Evolutionary conservation across 1,140 invertebrate genomes (phyloP), one percentile per base, ranked within the genome.

Genomic region (Drosophila lowei): DNA sequence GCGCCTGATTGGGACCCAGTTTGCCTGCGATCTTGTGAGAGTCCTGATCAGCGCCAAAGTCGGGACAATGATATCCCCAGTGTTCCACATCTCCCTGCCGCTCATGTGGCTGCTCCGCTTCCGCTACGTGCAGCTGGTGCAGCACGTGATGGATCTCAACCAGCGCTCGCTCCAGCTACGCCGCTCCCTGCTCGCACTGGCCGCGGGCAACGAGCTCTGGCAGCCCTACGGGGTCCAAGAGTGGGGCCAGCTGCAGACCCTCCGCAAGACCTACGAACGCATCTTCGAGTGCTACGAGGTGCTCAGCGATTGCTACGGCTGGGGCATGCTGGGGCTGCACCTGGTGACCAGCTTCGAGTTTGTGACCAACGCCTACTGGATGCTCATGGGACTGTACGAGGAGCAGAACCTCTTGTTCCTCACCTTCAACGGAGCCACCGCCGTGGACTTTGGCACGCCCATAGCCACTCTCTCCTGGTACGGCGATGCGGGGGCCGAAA

Each of bases 361-460:
- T 7, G 80, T 90, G 0, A 77, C 72, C 2, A 90, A 89, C 48
- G 68, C 78, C 1, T 90, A 83, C 50, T 90, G 89, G 84, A 83
- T 73, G 9, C 53, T 90, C 15, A 70, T 48, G 13, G 58, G 67
- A 1, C 16, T 63, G n/a, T 68, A 71, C 42, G 18, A 53, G 21
- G n/a, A 23, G 0, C 54, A 54, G 34, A 30, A 23, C 11, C 1
- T 49, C 5, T 52, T 41, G 11, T 56, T 41, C 6, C 47, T 70
- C 23, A 59, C 79, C 21, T 90, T 63, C 52, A 89, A 90, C 44
- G 72, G 52, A 6, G 65, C 60, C 23, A 89, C 74, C 0, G 80
- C 65, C n/a, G 43, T 90, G 0, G 59, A 68, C 18, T 61, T 79
- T 49, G 75, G 70, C 43, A 72, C 23, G 9, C 70, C 84, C 2